Evolutionary conservation across 2,888 invertebrate genomes (phyloP), one percentile per base, ranked within the genome.

Genomic region (Xestobium rufovillosum): DNA sequence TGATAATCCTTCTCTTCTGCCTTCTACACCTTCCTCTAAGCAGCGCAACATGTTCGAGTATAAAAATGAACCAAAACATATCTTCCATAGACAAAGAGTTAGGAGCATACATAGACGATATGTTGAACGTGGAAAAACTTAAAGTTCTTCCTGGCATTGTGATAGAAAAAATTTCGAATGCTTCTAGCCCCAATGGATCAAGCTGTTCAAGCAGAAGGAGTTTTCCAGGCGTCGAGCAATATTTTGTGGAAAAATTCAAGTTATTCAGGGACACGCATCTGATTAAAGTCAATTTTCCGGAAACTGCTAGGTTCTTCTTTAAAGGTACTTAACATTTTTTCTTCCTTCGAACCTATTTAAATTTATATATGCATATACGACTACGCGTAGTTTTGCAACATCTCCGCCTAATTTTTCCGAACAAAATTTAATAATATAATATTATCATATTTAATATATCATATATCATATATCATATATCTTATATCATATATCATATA

Each of bases 211-310:
- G 8, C 42, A 68, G 13, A 63, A 69, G 52, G 64, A 68, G 44
- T 60, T 61, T 53, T 64, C 62, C 43, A 14, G 68, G 65, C 0
- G 66, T 73, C 34, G 70, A 71, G 49, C 69, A 71, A 31, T 73
- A 76, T 55, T 55, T 78, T 42, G 61, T 72, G 39, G 71, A 73
- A 45, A 75, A 74, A 53, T 61, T 80, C 25, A 71, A 75, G 47
- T 65, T 71, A 48, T 79, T 75, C 53, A 66, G 75, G 2, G 68
- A 72, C 33, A 72, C 68, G 35, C 81, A 76, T 61, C 72, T 73
- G 28, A 54, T 84, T 14, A 74, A 77, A 16, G 73, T 85, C 4
- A 77, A 78, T 52, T 55, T 84, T 31, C 78, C 82, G 1, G 74
- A 78, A 56, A 75, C 79, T 8, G 80, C 79, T 1, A 69, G 78